Conservation (phyloP, 2,113 vertebrate species). For the Mus musculus region GRCm39 chr17:18473001-18473500, state of each 20-base stretch:
- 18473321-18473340: not conserved
- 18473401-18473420: too few species aligned
- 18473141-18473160: too few species aligned
- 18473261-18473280: not conserved
- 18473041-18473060: too few species aligned
- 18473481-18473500: not conserved
- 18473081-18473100: too few species aligned
- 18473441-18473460: not conserved
- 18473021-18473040: too few species aligned
- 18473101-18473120: too few species aligned
- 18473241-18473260: not conserved
- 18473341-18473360: not conserved
- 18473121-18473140: too few species aligned
- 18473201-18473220: not conserved
- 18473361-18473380: not conserved
- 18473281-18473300: not conserved
- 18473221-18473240: not conserved
- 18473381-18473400: not conserved
- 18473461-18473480: not conserved
- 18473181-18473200: too few species aligned
- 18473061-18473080: too few species aligned
- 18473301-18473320: not conserved
- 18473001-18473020: too few species aligned
- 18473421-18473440: not conserved
- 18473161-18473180: too few species aligned